Evolutionary conservation across 2,113 vertebrate species (phyloP).

Genomic region (Colossoma macropomum): DNA sequence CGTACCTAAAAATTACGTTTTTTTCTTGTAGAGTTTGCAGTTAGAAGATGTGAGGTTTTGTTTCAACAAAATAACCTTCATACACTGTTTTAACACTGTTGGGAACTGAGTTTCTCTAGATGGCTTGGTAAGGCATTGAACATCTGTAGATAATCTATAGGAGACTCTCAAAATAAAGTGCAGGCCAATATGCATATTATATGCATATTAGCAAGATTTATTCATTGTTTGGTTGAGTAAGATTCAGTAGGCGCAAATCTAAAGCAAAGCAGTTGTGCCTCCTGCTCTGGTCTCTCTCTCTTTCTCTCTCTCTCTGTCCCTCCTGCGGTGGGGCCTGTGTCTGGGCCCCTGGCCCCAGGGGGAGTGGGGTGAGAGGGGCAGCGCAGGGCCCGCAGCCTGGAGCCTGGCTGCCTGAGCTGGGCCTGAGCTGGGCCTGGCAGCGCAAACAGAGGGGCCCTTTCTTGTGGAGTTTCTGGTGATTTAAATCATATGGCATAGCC

Average conservation of each 20-base stretch:
- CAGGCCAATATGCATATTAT: too few species aligned
- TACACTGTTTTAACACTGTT: too few species aligned
- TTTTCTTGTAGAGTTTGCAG: too few species aligned
- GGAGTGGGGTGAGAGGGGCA: constrained; percentile 69
- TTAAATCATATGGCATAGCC: constrained; percentile 88
- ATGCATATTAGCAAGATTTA: too few species aligned
- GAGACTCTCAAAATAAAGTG: too few species aligned
- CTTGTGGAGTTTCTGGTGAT: constrained; percentile 86
- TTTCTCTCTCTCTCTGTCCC: constrained; percentile 56
- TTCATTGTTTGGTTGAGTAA: too few species aligned
- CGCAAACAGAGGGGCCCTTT: constrained; percentile 86
- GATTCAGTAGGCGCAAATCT: neutral
- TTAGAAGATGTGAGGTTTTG: too few species aligned
- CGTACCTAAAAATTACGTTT: too few species aligned
- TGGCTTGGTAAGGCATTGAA: too few species aligned
- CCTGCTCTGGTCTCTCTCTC: constrained; percentile 47
- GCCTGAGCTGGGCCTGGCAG: constrained; percentile 74
- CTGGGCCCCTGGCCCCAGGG: constrained; percentile 75
- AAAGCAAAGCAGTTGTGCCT: neutral
- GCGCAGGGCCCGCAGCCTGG: constrained; percentile 68
- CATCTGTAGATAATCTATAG: too few species aligned
- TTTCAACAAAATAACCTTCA: too few species aligned
- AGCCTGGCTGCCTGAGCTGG: constrained; percentile 75
- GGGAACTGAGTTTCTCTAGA: too few species aligned
- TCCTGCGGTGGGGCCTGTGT: constrained; percentile 58